A percentile compares a stretch with the other conserved stretches of the same genome.
These are phyloP conservation scores for Melanostoma mellinum DNA, from an alignment of 2,888 invertebrate genomes.

Conservation along the genomic window DNA sequence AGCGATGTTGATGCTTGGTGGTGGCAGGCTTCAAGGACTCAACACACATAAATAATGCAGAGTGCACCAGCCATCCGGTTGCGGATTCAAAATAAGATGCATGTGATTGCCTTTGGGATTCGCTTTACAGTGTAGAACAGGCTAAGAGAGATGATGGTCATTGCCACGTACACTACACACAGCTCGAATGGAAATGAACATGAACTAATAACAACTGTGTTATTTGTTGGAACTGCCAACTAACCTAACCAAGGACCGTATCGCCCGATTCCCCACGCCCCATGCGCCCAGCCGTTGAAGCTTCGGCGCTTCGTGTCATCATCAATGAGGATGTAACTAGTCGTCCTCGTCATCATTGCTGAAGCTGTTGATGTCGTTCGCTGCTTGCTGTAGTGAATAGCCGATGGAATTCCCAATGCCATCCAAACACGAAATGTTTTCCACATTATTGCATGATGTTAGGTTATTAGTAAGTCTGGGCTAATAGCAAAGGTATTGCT, in stretches of 20 bases:
- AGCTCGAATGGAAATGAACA: conserved; percentile 69
- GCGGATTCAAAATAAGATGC: conserved; percentile 66
- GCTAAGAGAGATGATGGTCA: conserved; percentile 60
- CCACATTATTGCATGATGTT: conserved; percentile 74
- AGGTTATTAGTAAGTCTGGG: conserved; percentile 69
- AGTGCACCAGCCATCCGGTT: conserved; percentile 43
- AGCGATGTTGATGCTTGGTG: too few species aligned
- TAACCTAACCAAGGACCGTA: background rate
- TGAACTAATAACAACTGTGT: conserved; percentile 70
- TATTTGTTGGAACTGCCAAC: conserved; percentile 39
- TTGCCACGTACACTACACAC: conserved; percentile 63
- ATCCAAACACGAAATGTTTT: conserved; percentile 73
- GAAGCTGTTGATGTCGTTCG: conserved; percentile 24
- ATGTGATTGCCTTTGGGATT: conserved; percentile 73
- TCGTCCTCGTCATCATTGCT: conserved; percentile 14
- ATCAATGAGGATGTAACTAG: conserved; percentile 35
- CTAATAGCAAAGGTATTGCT: conserved; percentile 60
- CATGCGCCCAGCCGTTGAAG: background rate
- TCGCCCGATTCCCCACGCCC: too few species aligned
- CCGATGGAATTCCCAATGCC: conserved; percentile 69
- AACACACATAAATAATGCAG: conserved; percentile 65
- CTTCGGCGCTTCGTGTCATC: conserved; percentile 56
- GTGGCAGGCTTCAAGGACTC: conserved; percentile 11
- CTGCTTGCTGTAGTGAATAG: conserved; percentile 11
- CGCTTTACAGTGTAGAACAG: conserved; percentile 35